These are phyloP conservation scores for Antheraea pernyi DNA, from an alignment of 1,140 invertebrate species.

Conservation along the genomic window DNA sequence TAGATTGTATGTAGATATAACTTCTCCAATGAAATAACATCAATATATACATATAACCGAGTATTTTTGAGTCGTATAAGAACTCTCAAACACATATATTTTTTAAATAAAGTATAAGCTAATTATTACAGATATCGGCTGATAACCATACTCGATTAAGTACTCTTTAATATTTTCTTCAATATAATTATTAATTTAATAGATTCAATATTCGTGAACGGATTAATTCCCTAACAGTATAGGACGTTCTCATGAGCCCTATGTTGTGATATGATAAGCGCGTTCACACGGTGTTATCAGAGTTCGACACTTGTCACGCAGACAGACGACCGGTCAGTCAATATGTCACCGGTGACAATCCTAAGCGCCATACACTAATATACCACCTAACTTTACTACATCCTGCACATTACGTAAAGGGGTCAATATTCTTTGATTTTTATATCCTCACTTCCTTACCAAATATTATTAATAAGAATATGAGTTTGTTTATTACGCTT, in stretches of 20 bases:
- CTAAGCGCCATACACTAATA: not conserved
- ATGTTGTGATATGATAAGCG: constrained; percentile 23
- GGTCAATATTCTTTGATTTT: not conserved
- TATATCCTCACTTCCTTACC: not conserved
- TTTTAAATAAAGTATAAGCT: too few relatives aligned
- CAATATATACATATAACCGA: too few relatives aligned
- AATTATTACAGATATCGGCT: too few relatives aligned
- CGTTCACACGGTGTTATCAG: constrained; percentile 35
- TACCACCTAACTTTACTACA: not conserved
- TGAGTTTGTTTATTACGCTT: too few relatives aligned
- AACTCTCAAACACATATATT: too few relatives aligned
- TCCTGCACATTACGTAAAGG: not conserved
- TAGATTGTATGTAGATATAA: too few relatives aligned
- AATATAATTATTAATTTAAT: not conserved
- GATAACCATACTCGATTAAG: not conserved
- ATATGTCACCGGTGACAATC: constrained; percentile 18
- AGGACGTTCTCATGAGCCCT: constrained; percentile 9
- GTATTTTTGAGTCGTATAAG: too few relatives aligned
- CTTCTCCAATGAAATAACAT: too few relatives aligned
- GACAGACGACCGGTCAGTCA: constrained; percentile 24
- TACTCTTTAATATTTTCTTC: too few relatives aligned
- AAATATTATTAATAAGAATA: too few relatives aligned
- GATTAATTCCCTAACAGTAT: not conserved
- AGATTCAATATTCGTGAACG: not conserved
- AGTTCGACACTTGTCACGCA: constrained; percentile 28